Evolutionary conservation across 2,888 invertebrate species (phyloP).

Genomic region (Mythimna loreyi): DNA sequence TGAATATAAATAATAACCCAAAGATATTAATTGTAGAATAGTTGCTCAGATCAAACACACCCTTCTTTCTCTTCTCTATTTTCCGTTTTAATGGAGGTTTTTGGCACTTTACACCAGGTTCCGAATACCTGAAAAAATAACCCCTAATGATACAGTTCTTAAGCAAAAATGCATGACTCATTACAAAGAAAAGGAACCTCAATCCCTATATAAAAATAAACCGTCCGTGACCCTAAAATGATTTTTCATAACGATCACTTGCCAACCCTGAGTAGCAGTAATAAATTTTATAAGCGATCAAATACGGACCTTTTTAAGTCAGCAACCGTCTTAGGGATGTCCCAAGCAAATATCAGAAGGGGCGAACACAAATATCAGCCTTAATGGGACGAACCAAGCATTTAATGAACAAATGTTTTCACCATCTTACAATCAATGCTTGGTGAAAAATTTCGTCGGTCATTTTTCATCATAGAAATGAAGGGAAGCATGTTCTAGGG

Average conservation of each 20-base stretch:
- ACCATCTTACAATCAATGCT: constrained; percentile 77
- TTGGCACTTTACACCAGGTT: too few relatives aligned
- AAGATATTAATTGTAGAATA: too few relatives aligned
- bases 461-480: constrained; percentile 86
- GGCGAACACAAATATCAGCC: constrained; percentile 50
- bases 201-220: constrained; percentile 22
- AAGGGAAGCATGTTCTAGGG: constrained; percentile 67
- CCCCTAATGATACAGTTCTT: background rate
- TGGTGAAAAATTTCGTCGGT: constrained; percentile 70
- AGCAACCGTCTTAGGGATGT: constrained; percentile 54
- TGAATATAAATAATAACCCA: too few relatives aligned
- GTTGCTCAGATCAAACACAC: too few relatives aligned
- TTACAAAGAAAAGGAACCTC: constrained; percentile 18
- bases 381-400: constrained; percentile 64
- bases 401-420: constrained; percentile 83
- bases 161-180: background rate
- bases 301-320: constrained; percentile 59
- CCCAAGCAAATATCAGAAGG: constrained; percentile 61
- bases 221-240: constrained; percentile 35
- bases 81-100: too few relatives aligned
- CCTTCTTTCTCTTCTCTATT: too few relatives aligned
- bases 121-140: background rate
- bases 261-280: constrained; percentile 43
- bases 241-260: constrained; percentile 52
- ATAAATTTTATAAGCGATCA: constrained; percentile 63